phyloP scores from a whole-genome alignment of 1,140 invertebrate species.

The Hyles vespertilio region DNA sequence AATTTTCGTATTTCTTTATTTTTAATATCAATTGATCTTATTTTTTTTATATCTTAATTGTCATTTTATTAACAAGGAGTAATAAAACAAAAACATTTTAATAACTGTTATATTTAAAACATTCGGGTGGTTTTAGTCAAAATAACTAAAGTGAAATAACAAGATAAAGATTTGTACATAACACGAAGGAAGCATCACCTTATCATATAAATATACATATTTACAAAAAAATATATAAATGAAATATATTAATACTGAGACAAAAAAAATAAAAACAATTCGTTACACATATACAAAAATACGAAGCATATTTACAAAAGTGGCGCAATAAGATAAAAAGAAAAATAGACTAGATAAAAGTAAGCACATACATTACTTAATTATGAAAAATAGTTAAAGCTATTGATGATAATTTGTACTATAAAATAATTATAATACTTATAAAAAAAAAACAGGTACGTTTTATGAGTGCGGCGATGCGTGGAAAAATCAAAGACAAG shows the following conservation, averaged over 20 bases:
- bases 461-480: slow-evolving; percentile 31
- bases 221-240: slow-evolving; percentile 11
- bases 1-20: no score
- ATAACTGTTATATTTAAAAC: slow-evolving; percentile 34
- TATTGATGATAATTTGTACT: slow-evolving; percentile 57
- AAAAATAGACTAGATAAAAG: slow-evolving; percentile 28
- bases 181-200: slow-evolving; percentile 34
- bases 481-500: slow-evolving; percentile 35
- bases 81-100: slow-evolving; percentile 21
- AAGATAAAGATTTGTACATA: slow-evolving; percentile 27
- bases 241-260: background rate
- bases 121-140: slow-evolving; percentile 35
- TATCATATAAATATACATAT: slow-evolving; percentile 14
- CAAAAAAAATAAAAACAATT: slow-evolving; percentile 3
- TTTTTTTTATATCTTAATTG: no score
- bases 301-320: slow-evolving; percentile 68
- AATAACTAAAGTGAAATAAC: slow-evolving; percentile 21
- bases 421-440: slow-evolving; percentile 29
- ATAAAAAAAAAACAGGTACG: slow-evolving; percentile 61
- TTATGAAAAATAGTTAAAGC: slow-evolving; percentile 50
- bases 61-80: background rate
- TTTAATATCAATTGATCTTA: no score
- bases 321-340: slow-evolving; percentile 29
- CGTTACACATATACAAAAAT: slow-evolving; percentile 17
- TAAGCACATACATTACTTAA: slow-evolving; percentile 20